Conservation (phyloP, 2,797 vertebrate species). For the Premnoplex brunnescens region DNA sequence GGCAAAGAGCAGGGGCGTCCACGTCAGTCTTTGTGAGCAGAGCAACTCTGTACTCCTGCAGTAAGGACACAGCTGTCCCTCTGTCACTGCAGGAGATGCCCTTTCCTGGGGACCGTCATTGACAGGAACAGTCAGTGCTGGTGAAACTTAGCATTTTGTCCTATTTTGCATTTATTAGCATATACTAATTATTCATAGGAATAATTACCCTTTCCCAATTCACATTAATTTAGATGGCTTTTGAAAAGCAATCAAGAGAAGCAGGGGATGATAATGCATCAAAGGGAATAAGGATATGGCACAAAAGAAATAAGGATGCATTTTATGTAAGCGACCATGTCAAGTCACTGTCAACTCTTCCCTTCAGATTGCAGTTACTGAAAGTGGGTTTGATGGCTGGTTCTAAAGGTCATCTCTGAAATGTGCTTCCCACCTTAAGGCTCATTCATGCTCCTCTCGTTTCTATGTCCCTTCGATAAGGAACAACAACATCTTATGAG, state of each 20-base stretch:
- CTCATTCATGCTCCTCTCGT: neutral
- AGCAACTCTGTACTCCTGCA: neutral
- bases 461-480: neutral
- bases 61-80: neutral
- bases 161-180: slow-evolving; percentile 74
- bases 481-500: neutral
- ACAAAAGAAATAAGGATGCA: neutral
- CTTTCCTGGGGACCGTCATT: neutral
- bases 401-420: neutral
- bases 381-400: neutral
- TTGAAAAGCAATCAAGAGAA: slow-evolving; percentile 76
- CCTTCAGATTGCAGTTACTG: neutral
- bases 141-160: slow-evolving; percentile 16
- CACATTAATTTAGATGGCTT: slow-evolving; percentile 71
- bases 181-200: slow-evolving; percentile 74
- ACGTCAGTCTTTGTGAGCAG: neutral
- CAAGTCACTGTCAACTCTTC: neutral
- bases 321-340: neutral
- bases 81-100: neutral
- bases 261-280: slow-evolving; percentile 64
- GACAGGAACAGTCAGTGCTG: slow-evolving; percentile 9
- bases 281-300: slow-evolving; percentile 40
- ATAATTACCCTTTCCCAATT: slow-evolving; percentile 73
- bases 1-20: neutral
- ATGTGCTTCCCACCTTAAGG: neutral